Evolutionary conservation across 2,888 invertebrate species (phyloP), one percentile per base, ranked within the genome.

Genomic region (Platycnemis pennipes): DNA sequence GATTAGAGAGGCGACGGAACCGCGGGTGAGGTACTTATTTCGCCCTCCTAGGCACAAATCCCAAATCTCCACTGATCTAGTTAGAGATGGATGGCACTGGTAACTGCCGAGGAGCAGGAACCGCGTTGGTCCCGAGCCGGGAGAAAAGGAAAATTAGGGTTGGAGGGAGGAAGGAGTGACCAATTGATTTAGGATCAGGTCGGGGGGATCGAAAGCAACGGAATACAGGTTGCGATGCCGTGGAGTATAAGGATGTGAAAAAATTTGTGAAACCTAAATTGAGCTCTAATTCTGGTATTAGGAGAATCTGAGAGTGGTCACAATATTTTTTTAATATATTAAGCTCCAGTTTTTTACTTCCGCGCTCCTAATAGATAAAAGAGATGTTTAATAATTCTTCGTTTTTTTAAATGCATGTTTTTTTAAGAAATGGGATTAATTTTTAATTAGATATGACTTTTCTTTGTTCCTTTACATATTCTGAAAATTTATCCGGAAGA

Each of bases 21-120:
- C 37, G n/a, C 11, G 37, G 69, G 69, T 77, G 69, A 77, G 69
- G 69, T 77, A 77, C 69, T 77, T 77, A 77, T 77, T 77, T 77
- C 69, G 69, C 69, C 31, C 31, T 77, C 69, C 69, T 77, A 77
- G 31, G 11, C 69, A 37, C 31, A 5, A 26, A 77, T 37, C 69
- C 69, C 31, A 77, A 77, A 77, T 31, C 37, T 11, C 11, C 69
- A 13, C 7, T 13, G 37, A 37, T 31, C 37, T 37, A 31, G 16
- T 37, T 77, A 7, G 7, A 37, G 69, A 77, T 77, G 69, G 31
- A 77, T 77, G 37, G 37, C 69, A 31, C 31, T 31, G 69, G 31
- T 37, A 11, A 77, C 69, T 19, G n/a, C 69, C 31, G 16, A 77
- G 13, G 37, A 77, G 19, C 31, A 31, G 37, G 26, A 37, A 37